Base-by-base conservation (phyloP, 2,797 vertebrate genomes). In the Vultur gryphus region DNA sequence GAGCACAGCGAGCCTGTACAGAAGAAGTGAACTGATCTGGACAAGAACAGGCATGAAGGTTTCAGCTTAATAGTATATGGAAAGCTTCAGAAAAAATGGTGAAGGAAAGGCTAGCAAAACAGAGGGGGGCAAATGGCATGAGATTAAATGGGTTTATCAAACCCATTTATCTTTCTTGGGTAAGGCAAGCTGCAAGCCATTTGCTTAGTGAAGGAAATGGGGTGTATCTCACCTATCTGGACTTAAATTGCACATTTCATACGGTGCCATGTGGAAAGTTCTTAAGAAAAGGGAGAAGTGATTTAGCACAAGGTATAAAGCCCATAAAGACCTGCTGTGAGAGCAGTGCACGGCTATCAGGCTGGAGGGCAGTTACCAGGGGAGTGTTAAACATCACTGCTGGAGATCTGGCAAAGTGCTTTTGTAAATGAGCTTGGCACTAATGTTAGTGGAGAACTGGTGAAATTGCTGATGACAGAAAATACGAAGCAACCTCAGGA, bases 81-180 rank as follows among this genome's bases (percentile, higher is more conserved):
- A 83, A 78, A 89, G 49, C 57, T 86, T 67, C 83, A 65, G 59
- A 73, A 77, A 48, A 85, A 94, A 87, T 14, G 16, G 44, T 52
- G 52, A 91, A 83, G 64, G 13, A 59, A 90, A 85, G 55, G 82
- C 84, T 75, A 87, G 61, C 37, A 78, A 59, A 64, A 85, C 41
- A 82, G 46, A 90, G 39, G n/a, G 52, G 89, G 82, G 57, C 54
- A 87, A 94, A 96, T 87, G 72, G 84, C 71, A 67, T 61, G 87
- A 89, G 87, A 97, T 89, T 58, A 95, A 94, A 91, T 94, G 69
- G 41, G 33, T 94, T 97, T 96, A 92, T 95, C 92, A 96, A 71
- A 71, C 52, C 37, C n/a, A 64, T 81, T 95, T 78, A 96, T 94
- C 94, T 95, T 69, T 43, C 90, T 93, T 64, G 59, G 33, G 82